phyloP scores from a whole-genome alignment of 2,113 vertebrate genomes.

The Esox niger region DNA sequence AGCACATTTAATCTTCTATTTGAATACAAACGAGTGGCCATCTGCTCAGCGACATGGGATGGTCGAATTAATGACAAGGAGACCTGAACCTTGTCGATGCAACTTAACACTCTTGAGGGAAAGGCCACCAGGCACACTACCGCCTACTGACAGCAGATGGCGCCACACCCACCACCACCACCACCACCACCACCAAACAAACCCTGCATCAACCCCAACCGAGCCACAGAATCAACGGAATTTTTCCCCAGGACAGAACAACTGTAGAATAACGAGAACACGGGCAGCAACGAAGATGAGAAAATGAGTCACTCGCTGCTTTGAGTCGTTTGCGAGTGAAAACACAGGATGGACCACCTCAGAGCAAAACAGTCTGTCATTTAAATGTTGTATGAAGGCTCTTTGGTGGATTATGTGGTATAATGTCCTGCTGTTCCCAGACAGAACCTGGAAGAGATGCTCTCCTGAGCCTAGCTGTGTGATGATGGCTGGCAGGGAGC shows the following conservation, averaged over 20 bases:
- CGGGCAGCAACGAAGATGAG: slow-evolving; percentile 28
- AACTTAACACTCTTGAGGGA: no score
- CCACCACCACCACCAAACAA: not conserved
- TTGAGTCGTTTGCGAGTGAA: slow-evolving; percentile 49
- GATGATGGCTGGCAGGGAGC: not conserved
- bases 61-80: slow-evolving; percentile 56
- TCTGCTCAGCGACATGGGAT: slow-evolving; percentile 63
- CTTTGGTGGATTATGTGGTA: slow-evolving; percentile 51
- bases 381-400: slow-evolving; percentile 27
- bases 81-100: slow-evolving; percentile 15
- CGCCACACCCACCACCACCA: slow-evolving; percentile 16
- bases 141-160: slow-evolving; percentile 58
- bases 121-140: not conserved
- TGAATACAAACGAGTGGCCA: slow-evolving; percentile 44
- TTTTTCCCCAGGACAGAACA: slow-evolving; percentile 3
- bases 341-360: slow-evolving; percentile 40
- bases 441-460: slow-evolving; percentile 44
- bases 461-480: slow-evolving; percentile 5
- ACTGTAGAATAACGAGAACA: slow-evolving; percentile 15
- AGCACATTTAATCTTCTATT: slow-evolving; percentile 41
- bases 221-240: not conserved
- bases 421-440: slow-evolving; percentile 47
- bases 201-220: not conserved
- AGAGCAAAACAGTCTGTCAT: slow-evolving; percentile 42
- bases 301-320: slow-evolving; percentile 55